These are phyloP conservation scores for Barnardius zonarius DNA, from an alignment of 2,113 vertebrate species.

Conservation along the genomic window DNA sequence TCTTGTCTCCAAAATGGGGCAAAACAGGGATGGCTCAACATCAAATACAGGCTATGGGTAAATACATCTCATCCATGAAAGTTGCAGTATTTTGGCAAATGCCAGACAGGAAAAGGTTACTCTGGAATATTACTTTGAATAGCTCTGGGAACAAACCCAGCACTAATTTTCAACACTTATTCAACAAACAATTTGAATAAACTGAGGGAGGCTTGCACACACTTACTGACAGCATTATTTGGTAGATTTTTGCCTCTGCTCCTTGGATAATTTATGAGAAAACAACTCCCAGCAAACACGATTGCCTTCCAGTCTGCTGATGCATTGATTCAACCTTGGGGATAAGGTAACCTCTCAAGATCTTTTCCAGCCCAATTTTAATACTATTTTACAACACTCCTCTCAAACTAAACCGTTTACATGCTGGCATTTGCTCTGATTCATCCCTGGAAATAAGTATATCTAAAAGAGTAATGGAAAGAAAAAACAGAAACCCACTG, in stretches of 20 bases:
- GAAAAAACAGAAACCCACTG: background rate
- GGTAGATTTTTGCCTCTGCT: constrained; percentile 7
- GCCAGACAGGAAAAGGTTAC: background rate
- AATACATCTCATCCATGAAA: background rate
- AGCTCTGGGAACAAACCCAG: constrained; percentile 35
- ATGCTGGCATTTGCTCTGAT: background rate
- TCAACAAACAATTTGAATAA: constrained; percentile 11
- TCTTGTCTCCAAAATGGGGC: background rate
- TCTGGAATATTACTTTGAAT: constrained; percentile 1
- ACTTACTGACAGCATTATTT: background rate
- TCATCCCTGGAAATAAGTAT: background rate
- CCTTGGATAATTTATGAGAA: background rate
- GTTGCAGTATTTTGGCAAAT: background rate
- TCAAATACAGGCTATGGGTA: background rate
- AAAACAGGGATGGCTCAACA: background rate
- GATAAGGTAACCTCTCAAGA: background rate
- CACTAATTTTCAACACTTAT: constrained; percentile 30
- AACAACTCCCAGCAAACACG: background rate
- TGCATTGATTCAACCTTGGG: background rate
- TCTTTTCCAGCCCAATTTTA: background rate
- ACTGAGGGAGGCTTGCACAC: background rate
- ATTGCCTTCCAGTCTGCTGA: rapidly evolving
- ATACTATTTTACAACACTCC: background rate
- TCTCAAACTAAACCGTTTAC: background rate
- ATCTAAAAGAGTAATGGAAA: background rate